Base-by-base conservation (phyloP, 2,113 vertebrate species). In the Osmerus mordax region DNA sequence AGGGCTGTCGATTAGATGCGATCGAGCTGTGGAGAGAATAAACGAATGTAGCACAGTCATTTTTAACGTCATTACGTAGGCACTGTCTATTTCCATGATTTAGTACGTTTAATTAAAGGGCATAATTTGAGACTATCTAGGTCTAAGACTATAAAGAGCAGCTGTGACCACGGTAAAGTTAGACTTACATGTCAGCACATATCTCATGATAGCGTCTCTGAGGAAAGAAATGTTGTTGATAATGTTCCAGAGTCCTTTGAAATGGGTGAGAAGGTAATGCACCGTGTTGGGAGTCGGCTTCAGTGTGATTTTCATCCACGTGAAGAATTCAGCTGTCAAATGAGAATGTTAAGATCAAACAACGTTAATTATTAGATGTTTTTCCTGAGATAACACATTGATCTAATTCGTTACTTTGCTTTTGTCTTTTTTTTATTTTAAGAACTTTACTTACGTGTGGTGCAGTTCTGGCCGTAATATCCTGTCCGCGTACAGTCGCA, bases 401-500 rank as follows among this genome's bases (percentile, higher is more conserved):
- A 67, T 28, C 36, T 73, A n/a, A 3, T 55, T 52, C 51, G 21
- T 5, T 14, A 29, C 19, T 2, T 41, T 32, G 6, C 3, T 63
- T 36, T n/a, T 14, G 9, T 67, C 7, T 13, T 3, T 47, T 11
- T 32, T 14, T 18, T 1, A 55, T 7, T 23, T 3, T 2, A 23
- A n/a, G 41, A 47, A 9, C 1, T 32, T 19, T 13, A 91, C 91
- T 93, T 92, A 99, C 97, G 96, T 0, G 86, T 92, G 0, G 93
- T 90, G 76, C 97, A 99, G 89, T 97, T 98, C 71, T 94, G 90
- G 0, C 96, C 97, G 0, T 93, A 91, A 79, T 69, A 98, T 0
- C 97, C 97, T 0, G 97, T 99, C 2, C 96, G 85, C 0, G 95
- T 98, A 67, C 97, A 99, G 71, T 99, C 97, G 21, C 97, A 99